Conservation (phyloP, 1,140 invertebrate species). For the Philopotamus ludificatus region DNA sequence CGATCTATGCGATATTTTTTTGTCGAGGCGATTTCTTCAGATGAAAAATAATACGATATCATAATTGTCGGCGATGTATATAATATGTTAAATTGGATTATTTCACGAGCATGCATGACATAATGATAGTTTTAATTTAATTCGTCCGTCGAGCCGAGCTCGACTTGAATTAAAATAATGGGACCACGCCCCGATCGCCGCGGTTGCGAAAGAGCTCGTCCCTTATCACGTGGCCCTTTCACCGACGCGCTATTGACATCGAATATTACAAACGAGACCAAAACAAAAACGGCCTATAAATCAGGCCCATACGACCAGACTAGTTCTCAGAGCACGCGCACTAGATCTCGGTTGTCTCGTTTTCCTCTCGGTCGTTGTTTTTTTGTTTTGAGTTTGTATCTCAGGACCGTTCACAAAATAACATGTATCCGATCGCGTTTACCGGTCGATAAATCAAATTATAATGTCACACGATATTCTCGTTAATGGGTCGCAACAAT, state of each 20-base stretch:
- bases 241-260: not conserved
- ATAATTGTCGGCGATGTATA: too few relatives aligned
- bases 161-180: too few relatives aligned
- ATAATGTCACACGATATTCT: conserved; percentile 38
- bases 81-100: too few relatives aligned
- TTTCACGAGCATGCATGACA: too few relatives aligned
- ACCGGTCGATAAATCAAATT: conserved; percentile 39
- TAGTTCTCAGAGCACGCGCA: conserved; percentile 13
- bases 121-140: too few relatives aligned
- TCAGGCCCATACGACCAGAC: conserved; percentile 23
- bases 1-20: too few relatives aligned
- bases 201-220: not conserved
- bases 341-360: not conserved
- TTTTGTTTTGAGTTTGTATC: not conserved
- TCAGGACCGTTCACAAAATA: conserved; percentile 17
- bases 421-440: conserved; percentile 36
- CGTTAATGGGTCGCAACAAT: conserved; percentile 25
- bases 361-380: too few relatives aligned
- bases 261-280: conserved; percentile 7
- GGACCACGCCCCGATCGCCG: too few relatives aligned
- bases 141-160: too few relatives aligned
- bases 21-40: too few relatives aligned
- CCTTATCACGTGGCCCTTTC: not conserved
- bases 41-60: too few relatives aligned
- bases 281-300: conserved; percentile 21